Percentiles rank a stretch among this genome's conserved stretches.
phyloP scores from a whole-genome alignment of 2,888 invertebrate species.

The Steinernema hermaphroditum region DNA sequence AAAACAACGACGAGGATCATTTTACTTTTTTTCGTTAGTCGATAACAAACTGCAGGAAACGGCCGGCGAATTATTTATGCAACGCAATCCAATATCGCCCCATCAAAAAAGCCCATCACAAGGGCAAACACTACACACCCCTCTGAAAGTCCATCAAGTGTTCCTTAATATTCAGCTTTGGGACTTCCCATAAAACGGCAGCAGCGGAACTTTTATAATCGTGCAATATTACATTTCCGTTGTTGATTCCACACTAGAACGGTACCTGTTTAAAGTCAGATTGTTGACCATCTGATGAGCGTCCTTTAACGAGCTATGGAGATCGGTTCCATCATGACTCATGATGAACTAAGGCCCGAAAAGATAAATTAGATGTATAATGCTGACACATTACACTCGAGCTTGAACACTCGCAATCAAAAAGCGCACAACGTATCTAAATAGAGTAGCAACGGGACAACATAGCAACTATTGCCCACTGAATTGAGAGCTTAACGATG shows the following conservation, averaged over 20 bases:
- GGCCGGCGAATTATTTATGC: constrained; percentile 9
- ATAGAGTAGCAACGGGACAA: too few relatives aligned
- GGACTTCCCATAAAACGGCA: background rate
- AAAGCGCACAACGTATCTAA: too few relatives aligned
- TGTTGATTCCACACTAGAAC: background rate
- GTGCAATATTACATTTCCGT: background rate
- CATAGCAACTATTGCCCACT: too few relatives aligned
- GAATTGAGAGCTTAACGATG: too few relatives aligned
- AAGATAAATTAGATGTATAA: background rate
- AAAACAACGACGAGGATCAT: background rate
- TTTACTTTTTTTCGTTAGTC: background rate
- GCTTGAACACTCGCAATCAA: too few relatives aligned
- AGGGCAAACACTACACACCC: background rate
- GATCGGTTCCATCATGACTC: constrained; percentile 19
- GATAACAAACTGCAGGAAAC: background rate
- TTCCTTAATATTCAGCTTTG: background rate
- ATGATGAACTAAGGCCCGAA: constrained; percentile 9
- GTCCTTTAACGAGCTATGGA: constrained; percentile 8
- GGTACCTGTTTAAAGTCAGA: background rate
- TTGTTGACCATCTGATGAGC: background rate
- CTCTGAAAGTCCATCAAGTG: background rate
- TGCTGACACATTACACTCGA: too few relatives aligned
- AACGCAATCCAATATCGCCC: constrained; percentile 26
- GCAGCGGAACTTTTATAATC: background rate
- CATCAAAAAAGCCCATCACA: constrained; percentile 18